Percentiles rank a stretch among this genome's conserved stretches.
Conservation (phyloP, 1,140 invertebrate species). For the Sarcophaga peregrina region DNA sequence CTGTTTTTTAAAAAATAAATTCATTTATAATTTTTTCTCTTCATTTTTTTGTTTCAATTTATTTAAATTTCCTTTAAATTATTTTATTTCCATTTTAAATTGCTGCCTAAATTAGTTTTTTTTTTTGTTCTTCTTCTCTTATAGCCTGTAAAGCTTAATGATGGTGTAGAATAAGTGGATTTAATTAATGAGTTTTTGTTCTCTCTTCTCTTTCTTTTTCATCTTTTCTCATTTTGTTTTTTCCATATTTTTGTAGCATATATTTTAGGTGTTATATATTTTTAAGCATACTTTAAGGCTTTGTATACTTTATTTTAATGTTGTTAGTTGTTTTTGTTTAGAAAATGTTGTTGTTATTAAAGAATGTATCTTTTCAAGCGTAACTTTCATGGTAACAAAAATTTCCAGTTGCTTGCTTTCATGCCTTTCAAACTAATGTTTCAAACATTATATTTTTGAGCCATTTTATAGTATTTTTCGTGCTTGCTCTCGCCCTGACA, state of each 20-base stretch:
- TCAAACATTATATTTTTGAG: not conserved
- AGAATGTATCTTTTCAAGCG: conserved; percentile 38
- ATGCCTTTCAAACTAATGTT: conserved; percentile 1
- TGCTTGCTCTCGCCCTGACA: too few relatives aligned
- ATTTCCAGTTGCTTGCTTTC: conserved; percentile 22
- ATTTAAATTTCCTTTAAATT: conserved; percentile 19
- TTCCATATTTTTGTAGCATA: not conserved
- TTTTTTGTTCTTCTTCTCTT: not conserved
- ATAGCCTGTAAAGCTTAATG: not conserved
- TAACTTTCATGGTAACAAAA: not conserved
- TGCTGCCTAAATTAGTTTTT: conserved; percentile 19
- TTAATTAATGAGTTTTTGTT: conserved; percentile 20
- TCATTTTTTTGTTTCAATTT: not conserved
- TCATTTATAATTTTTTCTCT: not conserved
- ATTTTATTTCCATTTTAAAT: not conserved
- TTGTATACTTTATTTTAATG: not conserved
- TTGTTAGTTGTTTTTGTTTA: not conserved
- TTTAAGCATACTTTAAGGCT: conserved; percentile 28
- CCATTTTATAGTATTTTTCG: not conserved
- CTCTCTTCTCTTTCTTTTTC: too few relatives aligned
- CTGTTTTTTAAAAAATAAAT: not conserved
- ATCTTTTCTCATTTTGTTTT: too few relatives aligned
- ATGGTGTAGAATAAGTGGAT: not conserved
- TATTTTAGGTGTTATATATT: conserved; percentile 36
- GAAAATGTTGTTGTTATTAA: conserved; percentile 9